Conservation (phyloP, 1,140 invertebrate genomes). For the Drosophila prosaltans region DNA sequence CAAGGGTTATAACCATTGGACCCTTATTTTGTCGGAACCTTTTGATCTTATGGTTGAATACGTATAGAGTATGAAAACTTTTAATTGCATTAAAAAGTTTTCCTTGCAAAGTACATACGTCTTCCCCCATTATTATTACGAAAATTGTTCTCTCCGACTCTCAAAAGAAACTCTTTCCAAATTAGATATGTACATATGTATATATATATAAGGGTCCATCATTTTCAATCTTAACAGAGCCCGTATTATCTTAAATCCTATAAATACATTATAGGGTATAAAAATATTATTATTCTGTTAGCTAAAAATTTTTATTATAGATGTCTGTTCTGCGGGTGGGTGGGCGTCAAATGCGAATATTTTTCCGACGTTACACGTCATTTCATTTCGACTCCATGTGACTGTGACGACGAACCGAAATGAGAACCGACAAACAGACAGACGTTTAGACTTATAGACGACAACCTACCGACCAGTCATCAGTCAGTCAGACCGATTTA, state of each 20-base stretch:
- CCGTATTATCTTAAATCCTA: neutral
- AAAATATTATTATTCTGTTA: neutral
- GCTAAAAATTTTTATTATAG: neutral
- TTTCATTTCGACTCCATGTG: conserved; percentile 57
- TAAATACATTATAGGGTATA: neutral
- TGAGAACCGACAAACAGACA: conserved; percentile 14
- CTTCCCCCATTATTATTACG: too few species aligned
- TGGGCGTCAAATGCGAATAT: conserved; percentile 8
- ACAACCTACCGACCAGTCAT: neutral
- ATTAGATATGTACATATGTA: too few species aligned
- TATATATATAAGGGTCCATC: neutral
- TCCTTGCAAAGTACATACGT: too few species aligned
- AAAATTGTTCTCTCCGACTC: too few species aligned
- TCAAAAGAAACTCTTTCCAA: too few species aligned
- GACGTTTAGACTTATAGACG: neutral
- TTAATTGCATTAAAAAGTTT: too few species aligned
- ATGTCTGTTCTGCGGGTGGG: conserved; percentile 24
- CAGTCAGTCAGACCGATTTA: conserved; percentile 54
- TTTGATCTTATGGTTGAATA: too few species aligned
- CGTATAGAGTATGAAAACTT: too few species aligned
- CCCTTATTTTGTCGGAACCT: too few species aligned
- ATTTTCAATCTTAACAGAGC: neutral
- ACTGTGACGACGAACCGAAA: conserved; percentile 37
- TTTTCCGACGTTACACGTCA: conserved; percentile 46
- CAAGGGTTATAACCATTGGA: too few species aligned